Conservation (phyloP, 2,888 invertebrate genomes). For the Melieria crassipennis region DNA sequence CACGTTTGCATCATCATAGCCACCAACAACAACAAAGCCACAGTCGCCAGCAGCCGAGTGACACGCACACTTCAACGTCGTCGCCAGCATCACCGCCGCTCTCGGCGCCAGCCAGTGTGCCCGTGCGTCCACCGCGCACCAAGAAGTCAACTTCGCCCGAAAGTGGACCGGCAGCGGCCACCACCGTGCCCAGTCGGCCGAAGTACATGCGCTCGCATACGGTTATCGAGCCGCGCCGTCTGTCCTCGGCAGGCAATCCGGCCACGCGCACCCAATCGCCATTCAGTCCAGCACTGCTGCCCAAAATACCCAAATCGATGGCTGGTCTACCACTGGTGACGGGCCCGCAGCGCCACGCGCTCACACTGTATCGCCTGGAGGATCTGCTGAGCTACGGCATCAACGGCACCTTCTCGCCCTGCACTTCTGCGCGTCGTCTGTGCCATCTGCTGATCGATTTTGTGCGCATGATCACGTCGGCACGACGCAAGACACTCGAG, state of each 20-base stretch:
- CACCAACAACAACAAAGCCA: slow-evolving; percentile 29
- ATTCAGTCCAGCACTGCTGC: slow-evolving; percentile 20
- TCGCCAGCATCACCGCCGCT: slow-evolving; percentile 36
- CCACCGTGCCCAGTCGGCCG: slow-evolving; percentile 61
- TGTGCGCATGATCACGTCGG: slow-evolving; percentile 80
- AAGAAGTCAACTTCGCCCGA: slow-evolving; percentile 49
- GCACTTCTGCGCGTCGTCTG: slow-evolving; percentile 72
- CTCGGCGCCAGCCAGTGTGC: slow-evolving; percentile 40
- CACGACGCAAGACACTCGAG: slow-evolving; percentile 83
- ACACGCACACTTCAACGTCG: slow-evolving; percentile 16
- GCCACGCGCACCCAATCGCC: neutral
- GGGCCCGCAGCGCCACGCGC: slow-evolving; percentile 78
- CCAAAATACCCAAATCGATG: slow-evolving; percentile 66
- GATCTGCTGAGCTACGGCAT: slow-evolving; percentile 78
- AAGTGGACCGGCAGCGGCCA: slow-evolving; percentile 23
- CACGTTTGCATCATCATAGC: slow-evolving; percentile 53
- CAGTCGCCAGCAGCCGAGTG: slow-evolving; percentile 26
- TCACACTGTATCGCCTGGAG: slow-evolving; percentile 79
- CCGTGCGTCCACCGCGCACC: slow-evolving; percentile 52
- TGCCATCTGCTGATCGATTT: slow-evolving; percentile 82
- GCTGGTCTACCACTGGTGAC: slow-evolving; percentile 75
- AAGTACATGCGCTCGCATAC: slow-evolving; percentile 66
- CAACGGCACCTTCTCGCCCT: slow-evolving; percentile 72
- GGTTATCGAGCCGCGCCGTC: slow-evolving; percentile 63
- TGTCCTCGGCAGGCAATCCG: slow-evolving; percentile 41